Evolutionary conservation across 1,140 invertebrate genomes (phyloP), one percentile per base, ranked within the genome.

Genomic region (Linepithema humile): DNA sequence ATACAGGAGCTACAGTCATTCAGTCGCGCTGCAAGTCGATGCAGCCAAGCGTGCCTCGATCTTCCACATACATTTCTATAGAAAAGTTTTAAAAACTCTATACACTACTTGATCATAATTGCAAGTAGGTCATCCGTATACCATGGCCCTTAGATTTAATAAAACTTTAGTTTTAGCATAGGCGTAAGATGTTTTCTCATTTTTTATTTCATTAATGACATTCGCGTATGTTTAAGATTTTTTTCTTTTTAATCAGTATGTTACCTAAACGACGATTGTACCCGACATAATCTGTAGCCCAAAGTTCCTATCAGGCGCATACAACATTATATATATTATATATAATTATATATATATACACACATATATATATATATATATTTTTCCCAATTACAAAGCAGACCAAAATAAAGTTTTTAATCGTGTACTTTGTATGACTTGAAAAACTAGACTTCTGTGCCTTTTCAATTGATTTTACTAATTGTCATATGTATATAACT

Each of bases 321-420:
- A 88, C 87, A 89, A 92, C 84, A 91, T 91, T 91, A 90, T 87
- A 93, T 93, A 73, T 57, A 57, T 4, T 17, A 59, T 32, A 26
- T 57, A 69, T 69, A 32, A 12, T 50, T 29, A 20, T 55, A 53
- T 70, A 70, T n/a, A n/a, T 9, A 43, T 9, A 45, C 7, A 45
- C 43, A 45, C 10, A 45, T 3, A 45, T 45, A 45, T 20, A 70
- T 55, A 73, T 78, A 77, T 64, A 77, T 77, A 93, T 93, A 93
- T 94, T 93, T 93, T 94, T 93, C 91, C 93, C 92, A 92, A 91
- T 90, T 91, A 92, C 88, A 83, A 92, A 91, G 88, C 91, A 92
- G 93, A 91, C 88, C 92, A 92, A 94, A 93, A 94, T 93, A 94
- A 93, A 94, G 87, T 92, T 93, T 93, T 92, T 91, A 92, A 92